Evolutionary conservation across 2,797 vertebrate genomes (phyloP).

Genomic region (Hapalemur alaotrensis): DNA sequence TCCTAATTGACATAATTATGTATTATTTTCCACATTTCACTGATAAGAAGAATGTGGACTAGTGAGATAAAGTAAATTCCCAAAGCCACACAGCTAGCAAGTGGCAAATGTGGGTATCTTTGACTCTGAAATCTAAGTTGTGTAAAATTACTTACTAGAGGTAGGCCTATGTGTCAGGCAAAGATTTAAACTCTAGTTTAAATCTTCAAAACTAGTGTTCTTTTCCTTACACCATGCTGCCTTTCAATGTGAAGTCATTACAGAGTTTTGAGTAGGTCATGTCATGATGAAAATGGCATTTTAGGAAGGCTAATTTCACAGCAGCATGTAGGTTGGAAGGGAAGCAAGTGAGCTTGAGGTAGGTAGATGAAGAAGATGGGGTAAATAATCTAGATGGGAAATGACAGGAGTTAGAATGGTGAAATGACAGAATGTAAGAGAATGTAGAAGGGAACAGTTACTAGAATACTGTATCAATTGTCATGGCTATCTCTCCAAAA

Average conservation of each 20-base stretch:
- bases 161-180: background rate
- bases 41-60: background rate
- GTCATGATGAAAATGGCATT: background rate
- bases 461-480: background rate
- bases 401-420: background rate
- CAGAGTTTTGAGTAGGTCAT: background rate
- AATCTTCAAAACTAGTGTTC: background rate
- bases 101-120: background rate
- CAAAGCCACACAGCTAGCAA: background rate
- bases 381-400: background rate
- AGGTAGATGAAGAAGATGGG: background rate
- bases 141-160: background rate
- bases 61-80: background rate
- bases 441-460: background rate
- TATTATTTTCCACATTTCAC: background rate
- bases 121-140: background rate
- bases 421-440: conserved; percentile 14
- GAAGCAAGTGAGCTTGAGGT: background rate
- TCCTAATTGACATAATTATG: background rate
- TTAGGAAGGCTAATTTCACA: conserved; percentile 12
- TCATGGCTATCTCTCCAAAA: background rate
- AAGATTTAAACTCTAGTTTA: background rate
- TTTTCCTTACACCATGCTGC: background rate
- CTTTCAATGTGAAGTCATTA: background rate
- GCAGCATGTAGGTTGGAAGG: background rate